A percentile compares a stretch with the other conserved stretches of the same genome.
Evolutionary conservation across 2,113 vertebrate species (phyloP).

Genomic region (Bolborhynchus lineola): DNA sequence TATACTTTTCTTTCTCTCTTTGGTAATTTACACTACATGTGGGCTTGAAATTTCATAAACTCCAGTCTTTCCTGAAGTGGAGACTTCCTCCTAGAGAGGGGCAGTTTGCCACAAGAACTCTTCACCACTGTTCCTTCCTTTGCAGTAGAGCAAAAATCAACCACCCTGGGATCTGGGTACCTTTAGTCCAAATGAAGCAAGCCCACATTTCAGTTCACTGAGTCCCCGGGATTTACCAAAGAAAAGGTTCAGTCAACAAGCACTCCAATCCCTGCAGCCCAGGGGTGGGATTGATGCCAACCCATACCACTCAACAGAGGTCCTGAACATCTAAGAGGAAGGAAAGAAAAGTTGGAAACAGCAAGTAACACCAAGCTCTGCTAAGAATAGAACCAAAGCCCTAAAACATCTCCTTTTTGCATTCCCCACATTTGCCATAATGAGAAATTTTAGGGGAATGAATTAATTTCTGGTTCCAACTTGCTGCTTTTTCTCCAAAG

Average conservation of each 20-base stretch:
- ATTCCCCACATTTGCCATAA: not conserved
- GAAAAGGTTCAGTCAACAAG: not conserved
- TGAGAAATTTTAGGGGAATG: not conserved
- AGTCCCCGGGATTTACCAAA: not conserved
- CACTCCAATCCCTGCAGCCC: not conserved
- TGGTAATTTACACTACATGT: not conserved
- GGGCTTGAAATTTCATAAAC: not conserved
- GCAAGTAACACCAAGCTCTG: not conserved
- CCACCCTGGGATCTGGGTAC: not conserved
- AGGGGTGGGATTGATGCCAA: not conserved
- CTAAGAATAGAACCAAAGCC: not conserved
- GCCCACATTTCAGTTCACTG: not conserved
- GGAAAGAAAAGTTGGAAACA: not conserved
- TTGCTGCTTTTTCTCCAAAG: not conserved
- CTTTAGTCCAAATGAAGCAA: not conserved
- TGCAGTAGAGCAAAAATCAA: not conserved
- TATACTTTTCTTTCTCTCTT: not conserved
- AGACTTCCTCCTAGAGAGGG: not conserved
- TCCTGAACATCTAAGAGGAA: not conserved
- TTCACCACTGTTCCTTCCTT: not conserved
- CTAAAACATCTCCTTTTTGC: not conserved
- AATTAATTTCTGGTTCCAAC: not conserved
- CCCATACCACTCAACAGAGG: not conserved
- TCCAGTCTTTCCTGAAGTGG: not conserved
- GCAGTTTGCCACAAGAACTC: not conserved